Base-by-base conservation (phyloP, 2,113 vertebrate species). In the Lycaon pictus region DNA sequence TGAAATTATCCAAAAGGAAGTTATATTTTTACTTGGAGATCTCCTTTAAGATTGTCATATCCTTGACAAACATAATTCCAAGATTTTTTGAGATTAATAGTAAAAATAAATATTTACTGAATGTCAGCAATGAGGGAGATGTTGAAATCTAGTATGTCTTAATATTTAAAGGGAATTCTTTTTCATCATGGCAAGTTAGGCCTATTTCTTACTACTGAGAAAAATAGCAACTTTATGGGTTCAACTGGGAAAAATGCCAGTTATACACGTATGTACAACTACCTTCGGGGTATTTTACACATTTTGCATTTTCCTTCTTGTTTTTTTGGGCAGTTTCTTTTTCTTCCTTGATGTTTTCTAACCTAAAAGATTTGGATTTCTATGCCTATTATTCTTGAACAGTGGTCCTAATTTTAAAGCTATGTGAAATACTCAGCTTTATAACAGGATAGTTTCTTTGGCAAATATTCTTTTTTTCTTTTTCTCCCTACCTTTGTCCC, bases 41-140 rank as follows among this genome's bases (percentile, higher is more conserved):
- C 7, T 67, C 11, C 27, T 86, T n/a, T 63, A n/a, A 90, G 87
- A 86, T 92, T 89, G 23, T 85, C 95, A 32, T 6, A 17, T 79
- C 9, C 13, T 32, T 74, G 81, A 72, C 32, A 94, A 91, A 25
- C 6, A 51, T 53, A 92, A 62, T 84, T 79, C 23, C 55, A 96
- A 89, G 53, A 65, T 74, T 87, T 91, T 91, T 55, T 56, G 55
- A 92, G 62, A 82, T 60, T 88, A 97, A 92, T 65, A 92, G 67
- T 62, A 97, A 97, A 88, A 96, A 88, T 90, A 97, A 93, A 94
- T 91, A 93, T 95, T 93, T 97, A 69, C 76, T 62, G 77, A 96
- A 27, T 84, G 35, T 69, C 82, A 92, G 62, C 37, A 93, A 55
- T 77, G 80, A 93, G 35, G 60, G 74, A 92, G 74, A 95, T 85